Evolutionary conservation across 1,140 invertebrate genomes (phyloP).

Genomic region (Drosophila persimilis): DNA sequence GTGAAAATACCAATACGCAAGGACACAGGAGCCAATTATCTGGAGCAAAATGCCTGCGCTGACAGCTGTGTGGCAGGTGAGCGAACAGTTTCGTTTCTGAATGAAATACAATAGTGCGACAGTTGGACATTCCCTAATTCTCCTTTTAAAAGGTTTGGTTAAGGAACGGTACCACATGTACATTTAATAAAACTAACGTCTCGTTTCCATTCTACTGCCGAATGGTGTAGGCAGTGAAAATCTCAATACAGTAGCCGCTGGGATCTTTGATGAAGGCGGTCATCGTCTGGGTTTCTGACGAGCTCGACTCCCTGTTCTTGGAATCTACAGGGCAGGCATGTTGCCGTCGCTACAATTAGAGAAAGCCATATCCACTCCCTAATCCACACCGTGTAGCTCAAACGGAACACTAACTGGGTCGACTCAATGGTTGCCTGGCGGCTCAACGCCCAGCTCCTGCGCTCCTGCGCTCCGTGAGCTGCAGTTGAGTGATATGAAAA

Average conservation of each 20-base stretch:
- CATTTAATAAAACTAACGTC: conserved; percentile 1
- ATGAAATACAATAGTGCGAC: conserved; percentile 12
- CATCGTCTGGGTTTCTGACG: conserved; percentile 94
- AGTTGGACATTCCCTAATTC: conserved; percentile 12
- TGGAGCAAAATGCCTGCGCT: conserved; percentile 17
- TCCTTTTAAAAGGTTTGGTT: conserved; percentile 2
- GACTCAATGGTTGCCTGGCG: conserved; percentile 95
- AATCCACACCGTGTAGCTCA: no score
- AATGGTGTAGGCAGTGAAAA: conserved; percentile 88
- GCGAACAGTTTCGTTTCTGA: neutral
- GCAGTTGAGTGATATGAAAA: conserved; percentile 1
- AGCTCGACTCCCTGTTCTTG: conserved; percentile 94
- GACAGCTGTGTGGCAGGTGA: conserved; percentile 22
- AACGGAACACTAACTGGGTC: conserved; percentile 90
- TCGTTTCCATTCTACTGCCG: conserved; percentile 86
- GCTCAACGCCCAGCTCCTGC: conserved; percentile 90
- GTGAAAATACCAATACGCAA: conserved; percentile 64
- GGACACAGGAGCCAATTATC: conserved; percentile 64
- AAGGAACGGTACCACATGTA: conserved; percentile 29
- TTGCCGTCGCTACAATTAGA: conserved; percentile 92
- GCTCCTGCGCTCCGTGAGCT: conserved; percentile 86
- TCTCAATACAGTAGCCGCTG: conserved; percentile 98
- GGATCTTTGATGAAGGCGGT: conserved; percentile 97
- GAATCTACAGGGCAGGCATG: conserved; percentile 84
- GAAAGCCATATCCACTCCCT: neutral